Evolutionary conservation across 2,113 vertebrate species (phyloP), one percentile per base, ranked within the genome.

Genomic region (Lepidothrix coronata): DNA sequence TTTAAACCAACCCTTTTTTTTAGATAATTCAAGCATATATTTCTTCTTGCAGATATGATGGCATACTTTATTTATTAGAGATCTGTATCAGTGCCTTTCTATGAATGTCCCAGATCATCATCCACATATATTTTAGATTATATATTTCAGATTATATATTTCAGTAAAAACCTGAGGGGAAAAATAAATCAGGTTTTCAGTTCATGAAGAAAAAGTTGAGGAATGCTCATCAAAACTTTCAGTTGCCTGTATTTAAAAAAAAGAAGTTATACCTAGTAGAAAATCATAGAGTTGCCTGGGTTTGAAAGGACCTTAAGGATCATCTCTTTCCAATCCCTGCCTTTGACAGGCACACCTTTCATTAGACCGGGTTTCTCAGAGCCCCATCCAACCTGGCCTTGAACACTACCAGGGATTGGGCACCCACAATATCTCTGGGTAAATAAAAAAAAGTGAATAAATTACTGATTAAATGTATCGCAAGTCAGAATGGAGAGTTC

Each of bases 121-220:
- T 16, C 23, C 11, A 30, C 7, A 27, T 2, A 39, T 68, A 57
- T 14, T 5, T 65, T 86, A 46, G 8, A 90, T 62, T 10, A 44
- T 17, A n/a, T 22, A 41, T n/a, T 13, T 27, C 8, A 18, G 7
- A 90, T 62, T 10, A 44, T 17, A n/a, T 22, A 41, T n/a, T 13
- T 27, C 8, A 18, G 7, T 44, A 41, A 23, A 67, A 58, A 49
- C 5, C 2, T 22, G 33, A 77, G 5, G 3, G 28, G 0, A 35
- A 27, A 52, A 23, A 11, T 25, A 15, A 15, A 9, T 0, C 21
- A 49, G 0, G 2, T 59, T 51, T 20, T 58, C 5, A 67, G 4
- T 37, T 27, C 72, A 62, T 55, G 20, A 49, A 54, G n/a, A 49
- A 93, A 61, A 62, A 4, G 2, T 11, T 71, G 12, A 43, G n/a